Conservation (phyloP, 2,113 vertebrate genomes). For the Sylvia atricapilla region DNA sequence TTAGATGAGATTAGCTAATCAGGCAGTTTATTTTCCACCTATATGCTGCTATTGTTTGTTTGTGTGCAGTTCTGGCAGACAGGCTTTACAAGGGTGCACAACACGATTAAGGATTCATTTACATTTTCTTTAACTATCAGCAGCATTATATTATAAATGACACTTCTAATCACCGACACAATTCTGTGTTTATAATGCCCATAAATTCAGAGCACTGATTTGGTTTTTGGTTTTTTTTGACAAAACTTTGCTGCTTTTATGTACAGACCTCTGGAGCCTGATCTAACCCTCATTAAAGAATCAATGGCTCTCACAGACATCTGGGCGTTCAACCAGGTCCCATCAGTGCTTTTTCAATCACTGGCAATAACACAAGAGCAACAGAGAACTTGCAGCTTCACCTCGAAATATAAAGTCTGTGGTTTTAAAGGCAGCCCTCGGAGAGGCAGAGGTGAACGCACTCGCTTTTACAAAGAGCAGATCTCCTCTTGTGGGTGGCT, state of each 20-base stretch:
- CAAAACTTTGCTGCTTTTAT: background rate
- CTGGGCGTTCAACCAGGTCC: background rate
- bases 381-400: background rate
- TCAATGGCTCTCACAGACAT: background rate
- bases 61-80: background rate
- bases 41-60: background rate
- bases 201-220: background rate
- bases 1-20: conserved; percentile 45
- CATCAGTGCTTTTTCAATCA: background rate
- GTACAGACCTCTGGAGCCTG: background rate
- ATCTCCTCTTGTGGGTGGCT: background rate
- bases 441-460: background rate
- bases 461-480: background rate
- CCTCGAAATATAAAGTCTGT: background rate
- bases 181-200: background rate
- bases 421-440: background rate
- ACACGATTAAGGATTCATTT: conserved; percentile 44
- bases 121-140: conserved; percentile 32
- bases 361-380: background rate
- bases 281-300: background rate
- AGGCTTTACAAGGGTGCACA: background rate
- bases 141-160: background rate
- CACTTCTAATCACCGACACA: background rate
- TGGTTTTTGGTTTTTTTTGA: background rate
- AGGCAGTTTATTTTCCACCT: conserved; percentile 32